These are phyloP conservation scores for Tipula lateralis DNA, from an alignment of 2,888 invertebrate species.

Conservation along the genomic window DNA sequence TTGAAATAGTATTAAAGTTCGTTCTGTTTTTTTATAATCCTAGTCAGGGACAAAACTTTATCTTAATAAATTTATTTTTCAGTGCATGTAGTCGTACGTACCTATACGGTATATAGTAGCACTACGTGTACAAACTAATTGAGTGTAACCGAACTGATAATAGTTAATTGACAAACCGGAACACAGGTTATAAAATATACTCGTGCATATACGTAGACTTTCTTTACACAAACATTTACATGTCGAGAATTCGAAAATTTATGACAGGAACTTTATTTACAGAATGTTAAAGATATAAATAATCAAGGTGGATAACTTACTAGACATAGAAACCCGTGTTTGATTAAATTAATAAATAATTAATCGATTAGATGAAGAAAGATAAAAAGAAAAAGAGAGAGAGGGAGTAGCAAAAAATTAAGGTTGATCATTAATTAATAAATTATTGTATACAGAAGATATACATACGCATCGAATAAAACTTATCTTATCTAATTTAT, in stretches of 20 bases:
- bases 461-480: neutral
- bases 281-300: neutral
- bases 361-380: neutral
- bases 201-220: neutral
- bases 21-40: neutral
- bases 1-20: neutral
- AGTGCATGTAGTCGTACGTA: too few relatives aligned
- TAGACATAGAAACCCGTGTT: neutral
- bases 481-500: neutral
- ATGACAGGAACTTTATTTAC: neutral
- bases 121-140: neutral
- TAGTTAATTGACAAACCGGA: neutral
- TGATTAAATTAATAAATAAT: neutral
- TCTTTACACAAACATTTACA: neutral
- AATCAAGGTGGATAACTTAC: neutral
- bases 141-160: constrained; percentile 13
- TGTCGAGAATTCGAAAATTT: neutral
- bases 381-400: too few relatives aligned
- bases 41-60: constrained; percentile 19
- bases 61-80: neutral
- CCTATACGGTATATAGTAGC: neutral
- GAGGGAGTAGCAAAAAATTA: too few relatives aligned
- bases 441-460: neutral
- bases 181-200: neutral
- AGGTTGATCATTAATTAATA: neutral